These are phyloP conservation scores for Excalfactoria chinensis DNA, from an alignment of 2,113 vertebrate genomes.

Conservation along the genomic window DNA sequence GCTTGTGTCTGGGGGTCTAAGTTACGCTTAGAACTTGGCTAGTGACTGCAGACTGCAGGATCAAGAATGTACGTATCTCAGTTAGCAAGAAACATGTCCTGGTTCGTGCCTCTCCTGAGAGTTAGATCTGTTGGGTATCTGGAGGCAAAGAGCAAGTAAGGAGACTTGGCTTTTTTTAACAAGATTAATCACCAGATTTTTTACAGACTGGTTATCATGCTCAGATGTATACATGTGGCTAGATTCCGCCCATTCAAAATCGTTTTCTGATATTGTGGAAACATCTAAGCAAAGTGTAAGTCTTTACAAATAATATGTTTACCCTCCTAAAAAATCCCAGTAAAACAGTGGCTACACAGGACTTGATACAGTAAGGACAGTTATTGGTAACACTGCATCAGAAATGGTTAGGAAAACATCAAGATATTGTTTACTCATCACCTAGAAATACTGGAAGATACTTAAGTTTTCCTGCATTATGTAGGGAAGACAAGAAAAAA, in stretches of 20 bases:
- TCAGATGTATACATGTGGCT: fast-evolving
- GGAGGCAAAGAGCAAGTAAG: neutral
- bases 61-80: neutral
- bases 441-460: constrained; percentile 27
- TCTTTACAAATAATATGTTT: neutral
- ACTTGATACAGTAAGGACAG: neutral
- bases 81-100: neutral
- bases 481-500: constrained; percentile 58
- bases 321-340: neutral
- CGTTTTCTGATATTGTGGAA: neutral
- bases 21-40: neutral
- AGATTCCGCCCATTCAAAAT: neutral
- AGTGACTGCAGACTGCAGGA: neutral
- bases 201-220: neutral
- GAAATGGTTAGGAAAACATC: constrained; percentile 13
- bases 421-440: constrained; percentile 35
- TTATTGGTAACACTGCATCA: neutral
- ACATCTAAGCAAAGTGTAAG: neutral
- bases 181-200: neutral
- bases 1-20: neutral
- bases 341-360: neutral
- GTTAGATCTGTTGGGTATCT: neutral
- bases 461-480: constrained; percentile 56
- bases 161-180: neutral
- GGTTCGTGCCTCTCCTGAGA: too few species aligned